Percentiles rank a stretch among this genome's conserved stretches.
Conservation (phyloP, 2,888 invertebrate genomes). For the Sycophila texana region DNA sequence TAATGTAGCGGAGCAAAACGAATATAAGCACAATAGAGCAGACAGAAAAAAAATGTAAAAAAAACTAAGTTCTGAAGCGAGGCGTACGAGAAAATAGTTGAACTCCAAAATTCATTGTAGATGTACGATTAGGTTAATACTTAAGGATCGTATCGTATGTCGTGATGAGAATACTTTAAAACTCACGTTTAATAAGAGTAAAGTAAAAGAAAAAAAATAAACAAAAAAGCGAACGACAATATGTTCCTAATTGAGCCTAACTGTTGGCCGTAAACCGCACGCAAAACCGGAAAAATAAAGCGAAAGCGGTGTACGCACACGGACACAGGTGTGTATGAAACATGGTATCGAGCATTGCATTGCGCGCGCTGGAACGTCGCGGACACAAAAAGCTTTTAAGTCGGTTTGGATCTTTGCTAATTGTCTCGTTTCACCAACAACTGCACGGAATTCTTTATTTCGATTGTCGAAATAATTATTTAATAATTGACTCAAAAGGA, state of each 20-base stretch:
- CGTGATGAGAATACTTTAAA: conserved; percentile 5
- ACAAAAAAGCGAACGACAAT: conserved; percentile 59
- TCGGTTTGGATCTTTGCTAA: too few relatives aligned
- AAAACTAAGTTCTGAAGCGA: conserved; percentile 40
- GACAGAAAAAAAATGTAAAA: neutral
- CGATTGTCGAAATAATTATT: too few relatives aligned
- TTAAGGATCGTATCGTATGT: conserved; percentile 8
- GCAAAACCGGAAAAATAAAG: conserved; percentile 11
- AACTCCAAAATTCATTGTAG: conserved; percentile 23
- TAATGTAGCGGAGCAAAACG: too few relatives aligned
- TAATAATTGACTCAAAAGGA: too few relatives aligned
- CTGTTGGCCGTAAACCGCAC: conserved; percentile 38
- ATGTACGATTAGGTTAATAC: conserved; percentile 41
- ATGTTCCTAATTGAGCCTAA: conserved; percentile 62
- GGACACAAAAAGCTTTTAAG: too few relatives aligned
- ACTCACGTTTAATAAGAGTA: neutral
- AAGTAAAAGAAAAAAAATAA: conserved; percentile 17
- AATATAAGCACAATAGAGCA: too few relatives aligned
- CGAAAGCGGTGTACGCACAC: neutral
- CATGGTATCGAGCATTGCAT: neutral
- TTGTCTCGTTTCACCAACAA: too few relatives aligned
- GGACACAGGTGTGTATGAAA: neutral
- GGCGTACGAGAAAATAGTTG: conserved; percentile 25
- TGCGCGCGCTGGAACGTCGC: conserved; percentile 26
- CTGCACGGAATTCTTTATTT: too few relatives aligned